phyloP scores from a whole-genome alignment of 2,888 invertebrate genomes.

The Laspeyria flexula region DNA sequence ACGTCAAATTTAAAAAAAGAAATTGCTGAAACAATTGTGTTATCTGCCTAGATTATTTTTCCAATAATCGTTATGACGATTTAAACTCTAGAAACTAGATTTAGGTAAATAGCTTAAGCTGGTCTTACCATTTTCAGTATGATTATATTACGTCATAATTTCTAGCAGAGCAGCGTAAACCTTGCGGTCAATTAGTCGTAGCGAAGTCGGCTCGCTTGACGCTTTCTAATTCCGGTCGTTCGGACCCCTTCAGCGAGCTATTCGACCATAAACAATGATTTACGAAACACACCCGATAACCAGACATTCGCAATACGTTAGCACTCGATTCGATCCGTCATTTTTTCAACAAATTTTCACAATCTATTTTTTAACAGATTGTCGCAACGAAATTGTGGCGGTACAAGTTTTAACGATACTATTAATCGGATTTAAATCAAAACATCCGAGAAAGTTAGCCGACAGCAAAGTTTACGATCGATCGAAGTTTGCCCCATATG shows the following conservation, averaged over 20 bases:
- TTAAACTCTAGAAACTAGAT: constrained; percentile 27
- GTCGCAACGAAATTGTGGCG: constrained; percentile 29
- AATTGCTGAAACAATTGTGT: constrained; percentile 7
- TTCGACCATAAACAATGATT: constrained; percentile 83
- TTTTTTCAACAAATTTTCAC: constrained; percentile 67
- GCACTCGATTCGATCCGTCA: constrained; percentile 60
- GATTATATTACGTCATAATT: constrained; percentile 66
- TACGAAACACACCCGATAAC: constrained; percentile 73
- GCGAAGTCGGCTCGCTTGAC: constrained; percentile 69
- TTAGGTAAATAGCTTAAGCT: constrained; percentile 6
- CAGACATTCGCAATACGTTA: constrained; percentile 65
- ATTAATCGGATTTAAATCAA: constrained; percentile 56
- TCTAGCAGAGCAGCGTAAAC: constrained; percentile 74
- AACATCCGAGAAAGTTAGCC: constrained; percentile 56
- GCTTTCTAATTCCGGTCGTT: constrained; percentile 82
- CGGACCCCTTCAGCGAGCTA: constrained; percentile 75
- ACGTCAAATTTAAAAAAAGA: constrained; percentile 31
- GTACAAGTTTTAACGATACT: constrained; percentile 25
- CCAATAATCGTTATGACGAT: constrained; percentile 13
- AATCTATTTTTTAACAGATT: constrained; percentile 45
- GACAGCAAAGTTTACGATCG: constrained; percentile 68
- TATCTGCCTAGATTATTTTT: constrained; percentile 7
- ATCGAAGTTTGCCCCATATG: constrained; percentile 76
- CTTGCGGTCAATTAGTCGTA: constrained; percentile 82
- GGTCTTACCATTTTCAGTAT: constrained; percentile 38